Conservation (phyloP, 2,113 vertebrate species). For the Percina caprodes region DNA sequence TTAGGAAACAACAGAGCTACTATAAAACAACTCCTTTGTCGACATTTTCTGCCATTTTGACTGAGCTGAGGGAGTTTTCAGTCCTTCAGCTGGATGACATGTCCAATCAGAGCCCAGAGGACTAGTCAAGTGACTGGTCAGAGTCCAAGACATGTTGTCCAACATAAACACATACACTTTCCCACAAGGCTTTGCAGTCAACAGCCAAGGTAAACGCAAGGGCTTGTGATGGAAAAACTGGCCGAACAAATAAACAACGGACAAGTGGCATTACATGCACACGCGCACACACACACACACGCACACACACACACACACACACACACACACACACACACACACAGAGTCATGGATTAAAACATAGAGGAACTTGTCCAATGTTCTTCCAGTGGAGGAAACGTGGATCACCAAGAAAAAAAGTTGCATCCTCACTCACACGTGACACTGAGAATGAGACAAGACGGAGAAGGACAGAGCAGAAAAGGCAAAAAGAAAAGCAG, state of each 20-base stretch:
- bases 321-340: conserved; percentile 7
- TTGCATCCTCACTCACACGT: conserved; percentile 27
- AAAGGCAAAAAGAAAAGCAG: too few species aligned
- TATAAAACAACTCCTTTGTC: background rate
- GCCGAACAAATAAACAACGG: conserved; percentile 62
- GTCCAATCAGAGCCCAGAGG: conserved; percentile 51
- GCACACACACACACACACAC: conserved; percentile 13
- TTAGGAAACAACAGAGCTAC: background rate
- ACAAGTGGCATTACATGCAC: conserved; percentile 20
- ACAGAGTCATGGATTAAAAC: conserved; percentile 16
- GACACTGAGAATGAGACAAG: conserved; percentile 7
- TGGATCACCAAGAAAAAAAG: conserved; percentile 5
- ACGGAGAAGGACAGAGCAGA: background rate
- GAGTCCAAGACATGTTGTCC: conserved; percentile 57
- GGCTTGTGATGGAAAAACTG: conserved; percentile 79
- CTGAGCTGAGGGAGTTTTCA: conserved; percentile 18
- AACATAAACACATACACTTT: conserved; percentile 80
- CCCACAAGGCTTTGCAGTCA: conserved; percentile 79
- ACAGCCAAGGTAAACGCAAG: conserved; percentile 79
- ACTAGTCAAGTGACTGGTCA: conserved; percentile 55
- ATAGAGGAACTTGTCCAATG: conserved; percentile 45
- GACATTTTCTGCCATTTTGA: background rate
- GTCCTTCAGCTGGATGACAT: conserved; percentile 24
- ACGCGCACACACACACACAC: conserved; percentile 25
- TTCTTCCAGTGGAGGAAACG: conserved; percentile 46